Conservation (phyloP, 2,888 invertebrate genomes). For the Tenthredo livida region DNA sequence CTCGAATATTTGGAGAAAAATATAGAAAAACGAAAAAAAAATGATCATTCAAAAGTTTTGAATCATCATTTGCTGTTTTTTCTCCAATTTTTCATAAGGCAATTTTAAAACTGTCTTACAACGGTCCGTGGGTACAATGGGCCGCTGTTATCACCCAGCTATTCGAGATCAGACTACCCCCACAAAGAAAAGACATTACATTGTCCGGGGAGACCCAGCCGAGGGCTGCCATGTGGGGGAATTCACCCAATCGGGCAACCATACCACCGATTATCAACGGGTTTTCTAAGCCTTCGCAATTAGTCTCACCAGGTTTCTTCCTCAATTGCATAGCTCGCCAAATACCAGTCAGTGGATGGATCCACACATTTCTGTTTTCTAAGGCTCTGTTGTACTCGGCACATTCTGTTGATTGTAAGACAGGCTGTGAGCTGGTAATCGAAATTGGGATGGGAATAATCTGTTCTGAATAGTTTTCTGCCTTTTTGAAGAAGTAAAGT, state of each 20-base stretch:
- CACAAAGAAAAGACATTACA: conserved; percentile 3
- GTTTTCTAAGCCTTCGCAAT: conserved; percentile 15
- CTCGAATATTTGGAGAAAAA: neutral
- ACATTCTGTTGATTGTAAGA: conserved; percentile 30
- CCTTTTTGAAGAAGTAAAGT: neutral
- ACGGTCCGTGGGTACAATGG: conserved; percentile 42
- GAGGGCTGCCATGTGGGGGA: conserved; percentile 45
- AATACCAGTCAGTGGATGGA: conserved; percentile 18
- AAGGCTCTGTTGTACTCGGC: conserved; percentile 28
- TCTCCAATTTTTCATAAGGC: neutral
- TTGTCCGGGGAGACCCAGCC: conserved; percentile 13
- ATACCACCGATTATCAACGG: conserved; percentile 38
- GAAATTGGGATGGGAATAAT: neutral
- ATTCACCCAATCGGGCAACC: conserved; percentile 13
- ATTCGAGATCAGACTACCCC: conserved; percentile 36
- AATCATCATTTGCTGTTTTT: neutral
- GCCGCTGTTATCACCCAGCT: conserved; percentile 41
- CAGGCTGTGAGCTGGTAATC: neutral
- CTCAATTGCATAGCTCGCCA: neutral
- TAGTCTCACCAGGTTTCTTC: neutral
- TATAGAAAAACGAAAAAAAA: neutral
- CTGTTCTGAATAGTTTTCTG: neutral
- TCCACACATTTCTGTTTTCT: neutral
- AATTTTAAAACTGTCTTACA: conserved; percentile 14
- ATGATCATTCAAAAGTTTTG: neutral